Percentiles rank a stretch among this genome's conserved stretches.
Evolutionary conservation across 2,113 vertebrate species (phyloP).

Genomic region (Lanius collurio): DNA sequence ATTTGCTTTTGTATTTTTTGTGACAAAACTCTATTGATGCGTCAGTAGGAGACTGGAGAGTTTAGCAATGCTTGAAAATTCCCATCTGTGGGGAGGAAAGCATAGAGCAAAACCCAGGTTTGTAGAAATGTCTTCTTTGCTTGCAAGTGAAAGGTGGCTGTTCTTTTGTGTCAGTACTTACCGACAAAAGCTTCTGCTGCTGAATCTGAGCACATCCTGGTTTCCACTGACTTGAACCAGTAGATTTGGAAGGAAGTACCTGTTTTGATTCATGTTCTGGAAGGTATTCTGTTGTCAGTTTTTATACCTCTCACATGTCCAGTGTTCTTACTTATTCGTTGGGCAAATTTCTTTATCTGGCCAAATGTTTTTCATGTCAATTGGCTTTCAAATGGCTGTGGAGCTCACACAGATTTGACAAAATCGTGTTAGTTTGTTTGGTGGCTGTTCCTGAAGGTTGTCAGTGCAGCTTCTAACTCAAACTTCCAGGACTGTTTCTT

Average conservation of each 20-base stretch:
- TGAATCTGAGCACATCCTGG: not conserved
- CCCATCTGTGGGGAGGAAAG: not conserved
- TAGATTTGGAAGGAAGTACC: not conserved
- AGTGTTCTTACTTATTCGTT: not conserved
- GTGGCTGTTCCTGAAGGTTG: not conserved
- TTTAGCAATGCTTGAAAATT: not conserved
- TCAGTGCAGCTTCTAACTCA: not conserved
- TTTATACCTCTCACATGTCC: not conserved
- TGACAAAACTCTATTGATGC: not conserved
- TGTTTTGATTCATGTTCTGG: not conserved
- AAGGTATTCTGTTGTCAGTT: not conserved
- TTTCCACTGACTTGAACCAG: not conserved
- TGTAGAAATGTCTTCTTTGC: not conserved
- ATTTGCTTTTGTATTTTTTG: not conserved
- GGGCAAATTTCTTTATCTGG: not conserved
- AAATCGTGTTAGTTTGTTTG: accelerated
- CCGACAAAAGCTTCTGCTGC: not conserved
- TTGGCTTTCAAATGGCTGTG: not conserved
- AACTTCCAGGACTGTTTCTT: not conserved
- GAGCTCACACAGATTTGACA: not conserved
- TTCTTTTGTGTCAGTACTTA: not conserved
- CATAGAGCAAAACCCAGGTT: not conserved
- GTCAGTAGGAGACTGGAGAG: not conserved
- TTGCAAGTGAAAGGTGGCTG: not conserved
- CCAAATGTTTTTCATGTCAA: not conserved